Percentiles rank a stretch among this genome's conserved stretches.
Evolutionary conservation across 2,797 vertebrate species (phyloP).

Genomic region (Propithecus deckenii): DNA sequence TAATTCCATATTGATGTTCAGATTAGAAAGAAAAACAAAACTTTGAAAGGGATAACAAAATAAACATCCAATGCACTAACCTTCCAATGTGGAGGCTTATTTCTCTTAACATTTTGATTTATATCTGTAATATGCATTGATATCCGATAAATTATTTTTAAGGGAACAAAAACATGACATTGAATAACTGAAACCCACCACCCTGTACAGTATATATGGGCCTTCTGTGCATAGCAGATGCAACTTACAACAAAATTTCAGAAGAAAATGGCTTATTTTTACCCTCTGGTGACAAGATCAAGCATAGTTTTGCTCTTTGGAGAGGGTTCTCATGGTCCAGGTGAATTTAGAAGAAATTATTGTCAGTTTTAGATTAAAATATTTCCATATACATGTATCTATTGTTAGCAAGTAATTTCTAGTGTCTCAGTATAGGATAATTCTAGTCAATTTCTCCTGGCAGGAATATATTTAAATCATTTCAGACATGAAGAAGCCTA

Average conservation of each 20-base stretch:
- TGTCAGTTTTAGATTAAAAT: neutral
- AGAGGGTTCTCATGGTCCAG: neutral
- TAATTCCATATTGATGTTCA: neutral
- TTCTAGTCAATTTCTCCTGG: neutral
- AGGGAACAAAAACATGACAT: neutral
- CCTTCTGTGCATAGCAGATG: neutral
- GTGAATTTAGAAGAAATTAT: neutral
- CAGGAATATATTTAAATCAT: slow-evolving; percentile 29
- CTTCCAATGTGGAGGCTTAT: neutral
- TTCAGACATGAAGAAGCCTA: neutral
- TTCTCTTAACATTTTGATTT: slow-evolving; percentile 8
- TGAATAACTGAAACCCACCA: slow-evolving; percentile 1
- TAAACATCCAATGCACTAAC: neutral
- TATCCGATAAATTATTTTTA: neutral
- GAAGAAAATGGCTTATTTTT: neutral
- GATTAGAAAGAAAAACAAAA: neutral
- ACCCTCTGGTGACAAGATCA: slow-evolving; percentile 1
- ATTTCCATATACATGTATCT: neutral
- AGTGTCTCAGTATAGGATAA: neutral
- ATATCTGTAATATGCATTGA: neutral
- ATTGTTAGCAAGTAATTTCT: slow-evolving; percentile 32
- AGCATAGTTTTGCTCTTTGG: slow-evolving; percentile 7
- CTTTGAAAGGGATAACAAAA: neutral
- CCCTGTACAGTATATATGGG: neutral
- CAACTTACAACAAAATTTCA: neutral